Base-by-base conservation (phyloP, 2,888 invertebrate genomes). In the Agapostemon virescens region DNA sequence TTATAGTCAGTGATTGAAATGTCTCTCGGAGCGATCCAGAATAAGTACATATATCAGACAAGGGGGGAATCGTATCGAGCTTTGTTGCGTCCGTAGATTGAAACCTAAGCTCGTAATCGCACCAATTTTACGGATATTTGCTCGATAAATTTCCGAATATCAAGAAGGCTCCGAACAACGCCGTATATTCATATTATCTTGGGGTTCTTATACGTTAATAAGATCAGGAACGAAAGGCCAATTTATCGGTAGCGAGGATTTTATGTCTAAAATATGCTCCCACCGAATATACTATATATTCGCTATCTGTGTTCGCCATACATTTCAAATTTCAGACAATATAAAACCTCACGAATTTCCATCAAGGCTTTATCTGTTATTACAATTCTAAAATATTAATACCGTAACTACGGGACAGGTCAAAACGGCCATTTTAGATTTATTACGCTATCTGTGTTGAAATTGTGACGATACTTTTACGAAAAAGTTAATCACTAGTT, bases 71-170 rank as follows among this genome's bases (percentile, higher is more conserved):
- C 17, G 67, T 69, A 66, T 61, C 55, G 52, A 76, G 33, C 74
- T 63, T 69, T 52, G 82, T 52, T 69, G 79, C 69, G 84, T 77
- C 40, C 64, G 66, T 84, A 86, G 83, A 86, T 86, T 86, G 86
- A 77, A 86, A 86, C 77, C 85, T 86, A 85, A 86, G 85, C 85
- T 86, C 83, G 87, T 87, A 86, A 86, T 86, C 86, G 85, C 83
- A 85, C 81, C 86, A 87, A 86, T 86, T 86, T 86, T 87, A 86
- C 87, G 86, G 86, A 87, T 86, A 86, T 86, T 86, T 86, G 83
- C 81, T 74, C 85, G 82, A 81, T 85, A 84, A 72, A 74, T 74
- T 83, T 73, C 74, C 77, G 81, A 83, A 83, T 86, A 79, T 79
- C 45, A 69, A 52, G 73, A 81, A 77, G 74, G 20, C 30, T 58